Evolutionary conservation across 2,113 vertebrate genomes (phyloP).

Genomic region (Enhydra lutris): DNA sequence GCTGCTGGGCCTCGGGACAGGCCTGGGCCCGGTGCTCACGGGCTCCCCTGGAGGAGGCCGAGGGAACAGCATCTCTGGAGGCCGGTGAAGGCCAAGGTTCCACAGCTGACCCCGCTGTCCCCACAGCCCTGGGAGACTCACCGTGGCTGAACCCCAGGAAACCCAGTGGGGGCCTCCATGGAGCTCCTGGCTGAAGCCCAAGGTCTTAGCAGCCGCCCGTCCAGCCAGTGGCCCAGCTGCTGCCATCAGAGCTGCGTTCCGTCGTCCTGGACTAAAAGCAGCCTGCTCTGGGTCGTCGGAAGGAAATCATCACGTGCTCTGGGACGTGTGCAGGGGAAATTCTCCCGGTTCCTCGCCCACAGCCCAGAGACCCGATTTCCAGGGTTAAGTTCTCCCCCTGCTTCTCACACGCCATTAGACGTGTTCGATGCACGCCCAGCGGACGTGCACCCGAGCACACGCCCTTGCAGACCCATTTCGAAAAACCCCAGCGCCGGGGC

Average conservation of each 20-base stretch:
- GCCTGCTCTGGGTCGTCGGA: too few relatives aligned
- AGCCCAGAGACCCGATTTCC: accelerated
- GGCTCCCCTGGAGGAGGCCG: neutral
- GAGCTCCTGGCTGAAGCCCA: neutral
- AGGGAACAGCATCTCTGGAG: neutral
- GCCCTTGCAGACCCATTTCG: accelerated
- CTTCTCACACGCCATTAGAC: accelerated
- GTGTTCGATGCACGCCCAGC: accelerated
- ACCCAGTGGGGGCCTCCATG: accelerated
- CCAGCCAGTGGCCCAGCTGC: neutral
- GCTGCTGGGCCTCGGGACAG: accelerated
- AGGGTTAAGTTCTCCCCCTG: accelerated
- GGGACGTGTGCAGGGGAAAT: accelerated
- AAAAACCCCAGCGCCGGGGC: too few relatives aligned
- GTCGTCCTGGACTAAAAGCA: neutral
- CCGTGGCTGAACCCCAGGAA: accelerated
- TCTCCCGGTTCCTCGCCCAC: neutral
- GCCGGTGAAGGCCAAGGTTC: neutral
- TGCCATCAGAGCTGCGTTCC: neutral
- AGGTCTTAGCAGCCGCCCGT: neutral
- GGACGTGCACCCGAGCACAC: too few relatives aligned
- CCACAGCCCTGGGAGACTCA: too few relatives aligned
- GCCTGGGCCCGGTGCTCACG: accelerated
- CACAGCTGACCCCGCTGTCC: neutral
- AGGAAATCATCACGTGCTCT: neutral